Conservation (phyloP, 2,888 invertebrate species). For the Clistopyga incitator region DNA sequence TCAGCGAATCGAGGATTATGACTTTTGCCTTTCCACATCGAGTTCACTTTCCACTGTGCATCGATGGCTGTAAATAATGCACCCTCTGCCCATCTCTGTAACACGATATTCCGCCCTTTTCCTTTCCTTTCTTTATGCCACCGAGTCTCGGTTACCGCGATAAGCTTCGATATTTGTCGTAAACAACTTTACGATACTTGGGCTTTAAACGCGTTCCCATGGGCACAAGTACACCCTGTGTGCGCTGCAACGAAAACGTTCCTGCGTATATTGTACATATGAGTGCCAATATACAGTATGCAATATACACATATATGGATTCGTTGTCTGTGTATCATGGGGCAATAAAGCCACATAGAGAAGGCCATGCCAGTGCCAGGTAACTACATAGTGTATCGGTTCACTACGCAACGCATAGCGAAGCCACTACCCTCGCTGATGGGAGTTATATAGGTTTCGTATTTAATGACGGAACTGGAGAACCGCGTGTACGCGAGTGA, state of each 20-base stretch:
- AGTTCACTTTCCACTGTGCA: background rate
- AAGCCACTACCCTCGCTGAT: background rate
- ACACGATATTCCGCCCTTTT: conserved; percentile 3
- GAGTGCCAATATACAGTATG: background rate
- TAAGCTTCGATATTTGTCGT: conserved; percentile 50
- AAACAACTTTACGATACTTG: conserved; percentile 45
- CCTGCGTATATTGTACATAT: background rate
- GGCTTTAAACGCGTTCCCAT: conserved; percentile 31
- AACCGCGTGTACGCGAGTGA: conserved; percentile 13
- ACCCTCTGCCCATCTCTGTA: background rate
- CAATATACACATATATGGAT: background rate
- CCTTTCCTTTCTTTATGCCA: background rate
- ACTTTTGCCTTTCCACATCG: conserved; percentile 9
- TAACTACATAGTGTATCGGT: conserved; percentile 18
- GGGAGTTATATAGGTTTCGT: conserved; percentile 44
- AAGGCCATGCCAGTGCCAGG: background rate
- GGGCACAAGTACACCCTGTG: conserved; percentile 17
- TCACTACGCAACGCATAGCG: background rate
- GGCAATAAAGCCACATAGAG: conserved; percentile 2
- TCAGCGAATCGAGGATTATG: conserved; percentile 33
- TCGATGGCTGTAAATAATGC: background rate
- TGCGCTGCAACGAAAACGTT: conserved; percentile 22
- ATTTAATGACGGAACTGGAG: conserved; percentile 55
- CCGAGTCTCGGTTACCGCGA: conserved; percentile 22
- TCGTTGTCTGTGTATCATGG: background rate